phyloP scores from a whole-genome alignment of 2,888 invertebrate genomes.

The Chromoteleia sp. region DNA sequence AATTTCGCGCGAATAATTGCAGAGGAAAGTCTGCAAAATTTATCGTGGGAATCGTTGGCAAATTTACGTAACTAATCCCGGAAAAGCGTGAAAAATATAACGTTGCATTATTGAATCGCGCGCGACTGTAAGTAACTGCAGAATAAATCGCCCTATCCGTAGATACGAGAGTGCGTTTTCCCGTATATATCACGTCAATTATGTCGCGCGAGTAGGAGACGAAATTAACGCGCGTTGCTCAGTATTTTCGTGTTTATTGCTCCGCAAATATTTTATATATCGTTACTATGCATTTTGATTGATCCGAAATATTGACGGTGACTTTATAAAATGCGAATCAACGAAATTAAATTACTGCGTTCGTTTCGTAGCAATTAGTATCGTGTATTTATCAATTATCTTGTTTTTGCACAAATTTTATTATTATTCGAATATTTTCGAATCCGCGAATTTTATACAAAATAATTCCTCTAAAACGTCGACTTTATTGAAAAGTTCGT shows the following conservation, averaged over 20 bases:
- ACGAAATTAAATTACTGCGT: no score
- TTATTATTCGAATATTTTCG: no score
- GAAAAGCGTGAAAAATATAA: slow-evolving; percentile 1
- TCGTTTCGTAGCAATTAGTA: no score
- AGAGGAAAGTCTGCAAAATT: background rate
- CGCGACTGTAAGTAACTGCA: slow-evolving; percentile 3
- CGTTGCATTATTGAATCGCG: slow-evolving; percentile 7
- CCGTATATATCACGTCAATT: slow-evolving; percentile 6
- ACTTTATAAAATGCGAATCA: background rate
- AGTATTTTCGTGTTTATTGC: slow-evolving; percentile 1
- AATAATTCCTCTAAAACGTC: no score
- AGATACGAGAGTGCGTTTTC: background rate
- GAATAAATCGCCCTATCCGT: slow-evolving; percentile 16
- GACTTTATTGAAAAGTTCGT: no score
- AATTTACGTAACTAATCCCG: background rate
- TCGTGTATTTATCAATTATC: no score
- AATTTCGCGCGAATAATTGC: background rate
- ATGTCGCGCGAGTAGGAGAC: background rate
- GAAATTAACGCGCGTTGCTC: background rate
- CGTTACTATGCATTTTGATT: background rate
- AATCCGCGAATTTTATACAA: no score
- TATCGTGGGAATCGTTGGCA: background rate
- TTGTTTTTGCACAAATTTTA: no score
- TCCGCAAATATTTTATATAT: slow-evolving; percentile 1
- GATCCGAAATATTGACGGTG: background rate